phyloP scores from a whole-genome alignment of 2,888 invertebrate genomes.

The Herminia tarsipennalis region DNA sequence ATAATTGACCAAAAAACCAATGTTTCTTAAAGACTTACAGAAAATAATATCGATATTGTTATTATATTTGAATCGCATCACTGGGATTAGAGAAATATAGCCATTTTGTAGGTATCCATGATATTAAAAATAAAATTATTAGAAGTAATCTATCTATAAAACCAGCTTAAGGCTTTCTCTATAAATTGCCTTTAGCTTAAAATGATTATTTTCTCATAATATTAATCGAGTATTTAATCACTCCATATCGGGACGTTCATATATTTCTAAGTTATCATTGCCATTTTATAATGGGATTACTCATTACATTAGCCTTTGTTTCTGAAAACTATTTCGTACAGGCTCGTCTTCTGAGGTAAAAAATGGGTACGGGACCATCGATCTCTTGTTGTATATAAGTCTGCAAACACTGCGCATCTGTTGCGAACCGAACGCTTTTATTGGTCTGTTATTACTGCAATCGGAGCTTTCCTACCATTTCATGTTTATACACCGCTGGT shows the following conservation, averaged over 20 bases:
- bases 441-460: slow-evolving; percentile 77
- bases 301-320: background rate
- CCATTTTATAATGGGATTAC: too few relatives aligned
- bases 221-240: too few relatives aligned
- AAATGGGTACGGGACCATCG: slow-evolving; percentile 6
- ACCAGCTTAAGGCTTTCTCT: too few relatives aligned
- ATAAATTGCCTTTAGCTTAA: too few relatives aligned
- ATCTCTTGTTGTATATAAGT: slow-evolving; percentile 64
- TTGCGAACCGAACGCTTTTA: slow-evolving; percentile 65
- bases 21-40: too few relatives aligned
- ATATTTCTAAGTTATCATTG: too few relatives aligned
- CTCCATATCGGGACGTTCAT: too few relatives aligned
- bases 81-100: background rate
- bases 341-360: background rate
- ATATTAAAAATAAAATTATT: too few relatives aligned
- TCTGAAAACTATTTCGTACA: background rate
- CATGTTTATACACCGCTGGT: slow-evolving; percentile 58
- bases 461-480: slow-evolving; percentile 56
- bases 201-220: too few relatives aligned
- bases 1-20: background rate
- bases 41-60: too few relatives aligned
- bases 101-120: background rate
- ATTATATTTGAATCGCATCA: too few relatives aligned
- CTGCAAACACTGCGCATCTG: slow-evolving; percentile 71
- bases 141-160: too few relatives aligned